Evolutionary conservation across 2,113 vertebrate species (phyloP).

Genomic region (Phylloscopus trochiloides): DNA sequence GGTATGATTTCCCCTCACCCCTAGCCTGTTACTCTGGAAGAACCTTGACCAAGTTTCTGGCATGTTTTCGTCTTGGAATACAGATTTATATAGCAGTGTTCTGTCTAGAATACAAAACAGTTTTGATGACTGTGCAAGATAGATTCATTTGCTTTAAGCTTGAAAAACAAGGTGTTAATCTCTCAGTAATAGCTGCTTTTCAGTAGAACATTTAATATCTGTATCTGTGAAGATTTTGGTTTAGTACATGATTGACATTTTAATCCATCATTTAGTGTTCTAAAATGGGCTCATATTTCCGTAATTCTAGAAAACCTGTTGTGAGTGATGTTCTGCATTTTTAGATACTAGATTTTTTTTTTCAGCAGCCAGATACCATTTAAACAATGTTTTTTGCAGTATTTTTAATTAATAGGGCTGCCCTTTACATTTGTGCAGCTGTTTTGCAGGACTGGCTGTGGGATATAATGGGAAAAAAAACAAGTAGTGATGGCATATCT

Average conservation of each 20-base stretch:
- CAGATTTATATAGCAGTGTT: neutral
- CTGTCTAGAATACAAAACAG: neutral
- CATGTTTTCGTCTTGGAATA: neutral
- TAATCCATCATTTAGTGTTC: neutral
- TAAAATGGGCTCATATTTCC: neutral
- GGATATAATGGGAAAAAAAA: neutral
- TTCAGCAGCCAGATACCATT: neutral
- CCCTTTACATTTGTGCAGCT: neutral
- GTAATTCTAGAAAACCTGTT: neutral
- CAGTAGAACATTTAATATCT: neutral
- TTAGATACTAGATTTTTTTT: neutral
- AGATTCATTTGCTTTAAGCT: neutral
- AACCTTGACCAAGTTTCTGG: neutral
- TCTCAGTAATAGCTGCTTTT: neutral
- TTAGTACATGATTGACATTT: neutral
- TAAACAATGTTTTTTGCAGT: neutral
- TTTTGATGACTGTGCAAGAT: constrained; percentile 13
- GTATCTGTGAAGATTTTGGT: neutral
- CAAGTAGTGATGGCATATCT: neutral
- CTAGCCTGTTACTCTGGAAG: neutral
- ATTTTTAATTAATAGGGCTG: neutral
- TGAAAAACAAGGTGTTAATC: constrained; percentile 22
- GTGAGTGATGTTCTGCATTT: neutral
- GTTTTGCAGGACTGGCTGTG: neutral
- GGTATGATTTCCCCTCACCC: neutral